Conservation (phyloP, 2,888 invertebrate genomes). For the Noctuana brunneofusca region DNA sequence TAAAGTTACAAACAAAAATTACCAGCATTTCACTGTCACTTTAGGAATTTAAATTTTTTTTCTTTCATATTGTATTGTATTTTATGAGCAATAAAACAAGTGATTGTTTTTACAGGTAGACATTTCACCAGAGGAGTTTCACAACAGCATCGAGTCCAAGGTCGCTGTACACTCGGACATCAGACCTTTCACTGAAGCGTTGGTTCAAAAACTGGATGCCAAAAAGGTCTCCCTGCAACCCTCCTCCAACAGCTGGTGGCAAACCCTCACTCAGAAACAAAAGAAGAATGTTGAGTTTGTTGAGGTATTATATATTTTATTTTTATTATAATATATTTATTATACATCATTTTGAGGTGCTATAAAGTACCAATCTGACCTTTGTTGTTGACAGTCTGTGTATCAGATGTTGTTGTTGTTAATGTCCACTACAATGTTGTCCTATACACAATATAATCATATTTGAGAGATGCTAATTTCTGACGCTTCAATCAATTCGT, state of each 20-base stretch:
- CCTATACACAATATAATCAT: too few species aligned
- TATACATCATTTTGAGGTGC: not conserved
- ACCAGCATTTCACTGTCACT: too few species aligned
- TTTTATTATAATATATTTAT: not conserved
- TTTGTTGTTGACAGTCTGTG: too few species aligned
- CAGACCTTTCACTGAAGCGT: constrained; percentile 86
- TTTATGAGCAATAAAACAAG: too few species aligned
- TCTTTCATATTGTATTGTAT: too few species aligned
- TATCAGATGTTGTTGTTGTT: too few species aligned
- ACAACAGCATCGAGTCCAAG: constrained; percentile 92
- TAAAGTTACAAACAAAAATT: too few species aligned
- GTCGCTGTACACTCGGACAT: constrained; percentile 94
- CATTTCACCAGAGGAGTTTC: constrained; percentile 93
- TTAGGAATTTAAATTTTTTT: too few species aligned
- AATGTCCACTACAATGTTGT: too few species aligned
- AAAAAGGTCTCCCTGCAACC: constrained; percentile 84
- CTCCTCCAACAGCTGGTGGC: constrained; percentile 88
- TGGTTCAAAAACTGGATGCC: constrained; percentile 82
- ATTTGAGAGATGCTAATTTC: too few species aligned
- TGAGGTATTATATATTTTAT: constrained; percentile 69
- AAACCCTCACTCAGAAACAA: constrained; percentile 86
- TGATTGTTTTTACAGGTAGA: constrained; percentile 85
- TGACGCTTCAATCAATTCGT: too few species aligned
- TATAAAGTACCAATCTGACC: too few species aligned
- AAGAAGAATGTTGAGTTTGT: constrained; percentile 88